Conservation (phyloP, 2,888 invertebrate genomes). For the Sympetrum striolatum region DNA sequence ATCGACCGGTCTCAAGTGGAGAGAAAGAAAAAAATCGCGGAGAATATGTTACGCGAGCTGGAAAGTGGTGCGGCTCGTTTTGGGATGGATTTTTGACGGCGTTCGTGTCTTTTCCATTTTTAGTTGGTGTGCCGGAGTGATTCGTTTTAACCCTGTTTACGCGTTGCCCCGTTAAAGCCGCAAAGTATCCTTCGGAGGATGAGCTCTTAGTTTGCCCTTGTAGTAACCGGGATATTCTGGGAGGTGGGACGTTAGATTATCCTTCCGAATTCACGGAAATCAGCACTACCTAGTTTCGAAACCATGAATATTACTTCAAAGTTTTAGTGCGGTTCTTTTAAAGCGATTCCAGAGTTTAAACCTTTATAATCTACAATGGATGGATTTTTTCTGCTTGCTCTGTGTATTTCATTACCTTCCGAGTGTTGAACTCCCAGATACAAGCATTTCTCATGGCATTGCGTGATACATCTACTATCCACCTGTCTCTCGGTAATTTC, state of each 20-base stretch:
- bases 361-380: too few species aligned
- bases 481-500: too few species aligned
- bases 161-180: neutral
- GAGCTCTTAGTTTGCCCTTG: conserved; percentile 11
- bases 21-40: neutral
- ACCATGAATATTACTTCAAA: neutral
- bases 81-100: conserved; percentile 8
- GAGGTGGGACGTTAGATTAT: neutral
- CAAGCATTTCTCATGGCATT: too few species aligned
- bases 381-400: too few species aligned
- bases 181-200: conserved; percentile 18
- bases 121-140: conserved; percentile 24
- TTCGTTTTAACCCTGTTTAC: conserved; percentile 34
- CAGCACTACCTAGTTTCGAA: neutral
- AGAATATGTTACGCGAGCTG: neutral
- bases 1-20: neutral
- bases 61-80: conserved; percentile 20
- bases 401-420: too few species aligned
- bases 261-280: neutral
- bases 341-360: neutral
- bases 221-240: conserved; percentile 30
- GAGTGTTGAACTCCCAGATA: too few species aligned
- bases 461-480: too few species aligned
- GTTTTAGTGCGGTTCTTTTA: neutral
- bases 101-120: conserved; percentile 30